Evolutionary conservation across 2,888 invertebrate genomes (phyloP).

Genomic region (Melanotus villosus): DNA sequence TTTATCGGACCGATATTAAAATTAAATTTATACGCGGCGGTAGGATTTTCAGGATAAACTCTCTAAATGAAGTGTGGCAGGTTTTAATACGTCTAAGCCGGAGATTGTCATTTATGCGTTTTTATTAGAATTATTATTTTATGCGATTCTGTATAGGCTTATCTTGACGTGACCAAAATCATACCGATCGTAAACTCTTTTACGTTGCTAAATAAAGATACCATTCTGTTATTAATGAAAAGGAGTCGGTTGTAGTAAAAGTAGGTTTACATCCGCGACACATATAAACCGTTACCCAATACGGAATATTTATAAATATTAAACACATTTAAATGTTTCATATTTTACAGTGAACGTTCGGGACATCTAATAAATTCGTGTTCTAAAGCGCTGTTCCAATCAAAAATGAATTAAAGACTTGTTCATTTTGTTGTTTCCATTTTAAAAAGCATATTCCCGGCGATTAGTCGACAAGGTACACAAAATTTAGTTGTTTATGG

Average conservation of each 20-base stretch:
- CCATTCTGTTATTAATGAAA: too few species aligned
- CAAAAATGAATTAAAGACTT: background rate
- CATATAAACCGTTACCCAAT: too few species aligned
- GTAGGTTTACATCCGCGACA: too few species aligned
- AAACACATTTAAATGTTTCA: too few species aligned
- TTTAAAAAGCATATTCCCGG: background rate
- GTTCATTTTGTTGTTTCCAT: background rate
- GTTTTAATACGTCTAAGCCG: conserved; percentile 23
- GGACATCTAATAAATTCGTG: too few species aligned
- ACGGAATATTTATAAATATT: too few species aligned
- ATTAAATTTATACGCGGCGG: conserved; percentile 20
- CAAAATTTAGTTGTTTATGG: conserved; percentile 1
- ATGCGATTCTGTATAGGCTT: background rate
- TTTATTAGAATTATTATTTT: background rate
- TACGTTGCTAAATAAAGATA: too few species aligned
- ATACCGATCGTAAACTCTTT: too few species aligned
- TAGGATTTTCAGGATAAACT: conserved; percentile 12
- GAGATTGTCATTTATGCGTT: background rate
- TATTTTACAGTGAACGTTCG: too few species aligned
- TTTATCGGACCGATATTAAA: conserved; percentile 22
- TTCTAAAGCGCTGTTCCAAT: background rate
- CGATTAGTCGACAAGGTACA: background rate
- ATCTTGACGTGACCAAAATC: too few species aligned
- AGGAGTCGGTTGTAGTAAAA: too few species aligned
- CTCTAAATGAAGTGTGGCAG: conserved; percentile 19